Base-by-base conservation (phyloP, 2,888 invertebrate species). In the Adineta ricciae region DNA sequence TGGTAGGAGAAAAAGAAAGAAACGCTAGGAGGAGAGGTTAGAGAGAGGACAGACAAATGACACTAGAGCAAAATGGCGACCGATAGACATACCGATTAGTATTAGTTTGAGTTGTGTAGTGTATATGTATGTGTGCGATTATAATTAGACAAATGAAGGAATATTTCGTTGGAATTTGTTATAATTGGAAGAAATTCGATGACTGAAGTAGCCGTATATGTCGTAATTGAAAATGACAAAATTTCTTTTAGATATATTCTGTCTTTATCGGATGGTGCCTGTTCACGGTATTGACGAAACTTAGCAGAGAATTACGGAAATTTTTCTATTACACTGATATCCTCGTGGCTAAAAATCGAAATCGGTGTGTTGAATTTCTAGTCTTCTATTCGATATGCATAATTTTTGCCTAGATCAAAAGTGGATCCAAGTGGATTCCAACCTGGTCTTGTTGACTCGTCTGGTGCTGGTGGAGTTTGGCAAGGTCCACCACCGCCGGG, bases 351-450 rank as follows among this genome's bases (percentile, higher is more conserved):
- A 19, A 64, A 32, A n/a, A 19, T 64, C 27, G 5, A 32, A 64
- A 64, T 64, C 32, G 19, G 64, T 64, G 4, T 27, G 64, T 64
- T 16, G 5, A 16, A 4, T 3, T 32, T 19, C 27, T 14, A 32
- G 16, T 4, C 32, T 36, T 32, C 0, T 1, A 64, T 7, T 4
- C 8, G 14, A 11, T 8, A 32, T 36, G 5, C 46, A 46, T 46
- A 46, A 2, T 19, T 64, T n/a, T 78, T 21, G 5, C 11, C 11
- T 4, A 78, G 78, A 78, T 78, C 78, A 78, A 78, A 78, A 78
- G 78, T 78, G 78, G 78, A 78, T 78, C 41, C 78, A 41, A 78
- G 24, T 78, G 78, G 41, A 41, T 78, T 78, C 78, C 38, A 78
- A 24, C 41, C 78, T 11, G 36, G 78, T 38, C 41, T 78, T 32